Conservation (phyloP, 2,888 invertebrate genomes). For the Alentia gelatinosa region DNA sequence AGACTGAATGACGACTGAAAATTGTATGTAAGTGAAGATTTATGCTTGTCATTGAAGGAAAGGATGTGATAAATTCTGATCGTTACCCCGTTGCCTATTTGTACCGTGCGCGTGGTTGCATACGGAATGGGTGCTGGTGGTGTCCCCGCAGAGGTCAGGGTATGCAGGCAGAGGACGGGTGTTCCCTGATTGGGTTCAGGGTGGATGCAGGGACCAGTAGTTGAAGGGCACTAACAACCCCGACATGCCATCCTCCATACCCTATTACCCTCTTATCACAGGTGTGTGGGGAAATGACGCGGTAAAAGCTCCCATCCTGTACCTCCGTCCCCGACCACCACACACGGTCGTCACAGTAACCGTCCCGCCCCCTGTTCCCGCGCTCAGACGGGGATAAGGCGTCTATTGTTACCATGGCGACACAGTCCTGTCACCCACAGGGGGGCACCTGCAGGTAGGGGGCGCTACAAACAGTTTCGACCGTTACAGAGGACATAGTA, state of each 20-base stretch:
- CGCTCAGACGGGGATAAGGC: neutral
- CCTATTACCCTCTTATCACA: neutral
- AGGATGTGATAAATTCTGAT: neutral
- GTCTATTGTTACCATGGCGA: neutral
- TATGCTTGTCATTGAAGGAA: too few species aligned
- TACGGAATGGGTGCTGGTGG: neutral
- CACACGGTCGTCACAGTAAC: neutral
- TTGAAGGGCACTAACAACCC: neutral
- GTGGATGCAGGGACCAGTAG: neutral
- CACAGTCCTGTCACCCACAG: neutral
- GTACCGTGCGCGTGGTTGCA: neutral
- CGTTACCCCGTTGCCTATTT: too few species aligned
- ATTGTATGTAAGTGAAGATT: too few species aligned
- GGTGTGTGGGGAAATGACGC: neutral
- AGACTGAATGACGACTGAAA: too few species aligned
- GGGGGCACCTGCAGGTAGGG: neutral
- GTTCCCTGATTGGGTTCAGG: neutral
- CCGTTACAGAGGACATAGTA: neutral
- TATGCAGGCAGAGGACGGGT: too few species aligned
- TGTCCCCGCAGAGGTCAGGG: neutral
- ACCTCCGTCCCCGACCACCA: neutral
- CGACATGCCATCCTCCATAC: neutral
- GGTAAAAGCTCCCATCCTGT: neutral
- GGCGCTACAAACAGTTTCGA: neutral
- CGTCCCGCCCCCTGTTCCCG: neutral